Evolutionary conservation across 2,113 vertebrate genomes (phyloP), one percentile per base, ranked within the genome.

Genomic region (human (Homo sapiens)): DNA sequence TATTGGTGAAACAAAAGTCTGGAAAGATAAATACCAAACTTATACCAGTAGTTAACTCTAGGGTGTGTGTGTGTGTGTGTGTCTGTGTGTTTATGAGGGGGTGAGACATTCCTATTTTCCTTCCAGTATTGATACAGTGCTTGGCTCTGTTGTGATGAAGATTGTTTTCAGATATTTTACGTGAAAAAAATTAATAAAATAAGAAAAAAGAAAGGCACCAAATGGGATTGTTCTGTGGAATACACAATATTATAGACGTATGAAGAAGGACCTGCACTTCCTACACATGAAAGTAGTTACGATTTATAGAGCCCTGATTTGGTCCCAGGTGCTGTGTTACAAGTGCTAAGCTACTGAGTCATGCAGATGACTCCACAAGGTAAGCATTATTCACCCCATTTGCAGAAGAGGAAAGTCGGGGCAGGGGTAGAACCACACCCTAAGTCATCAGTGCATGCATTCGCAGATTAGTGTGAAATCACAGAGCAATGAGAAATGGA

Each of bases 371-470:
- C 86, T 40, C 6, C 59, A 50, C 20, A 5, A 14, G 30, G 13
- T 61, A 48, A 57, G 27, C 48, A 6, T 35, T 52, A 48, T n/a
- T 61, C 18, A 2, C 35, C 38, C 32, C 22, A 10, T 30, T 38
- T 48, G 82, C 50, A 59, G 66, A 48, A 6, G 32, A 52, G 17
- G 64, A 22, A 9, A 68, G 32, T 5, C 32, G 68, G 40, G n/a
- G 11, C 7, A 12, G 30, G 59, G 30, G 25, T 35, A 78, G 17
- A 11, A 22, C 0, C 25, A 25, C 1, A 16, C 32, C 14, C 14
- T 6, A 25, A 12, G 5, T n/a, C 27, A n/a, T 76, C 80, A 81
- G 45, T 35, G 38, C 0, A 0, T 6, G 17, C 13, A 8, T 43
- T 27, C 12, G 6, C 55, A 59, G 18, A 78, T 57, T 43, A 57